A percentile compares a stretch with the other conserved stretches of the same genome.
These are phyloP conservation scores for Prorops nasuta DNA, from an alignment of 1,140 invertebrate species.

Conservation along the genomic window DNA sequence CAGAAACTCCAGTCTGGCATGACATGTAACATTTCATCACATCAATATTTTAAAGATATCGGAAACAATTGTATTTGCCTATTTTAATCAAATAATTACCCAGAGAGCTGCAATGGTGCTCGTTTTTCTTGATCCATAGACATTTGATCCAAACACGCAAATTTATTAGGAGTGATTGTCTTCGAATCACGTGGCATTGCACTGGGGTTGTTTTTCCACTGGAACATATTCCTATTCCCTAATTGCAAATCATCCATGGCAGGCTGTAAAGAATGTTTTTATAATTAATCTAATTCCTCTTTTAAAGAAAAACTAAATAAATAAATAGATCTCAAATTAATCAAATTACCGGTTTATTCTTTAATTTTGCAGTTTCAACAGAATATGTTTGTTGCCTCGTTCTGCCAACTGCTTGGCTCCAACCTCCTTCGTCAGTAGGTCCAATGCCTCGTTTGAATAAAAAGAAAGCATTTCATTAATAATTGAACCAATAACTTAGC, in stretches of 20 bases:
- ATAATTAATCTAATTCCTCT: not conserved
- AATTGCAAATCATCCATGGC: slow-evolving; percentile 51
- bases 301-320: too few relatives aligned
- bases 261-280: slow-evolving; percentile 31
- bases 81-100: slow-evolving; percentile 32
- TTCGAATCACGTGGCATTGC: slow-evolving; percentile 28
- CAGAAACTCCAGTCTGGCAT: slow-evolving; percentile 49
- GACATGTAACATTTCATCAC: slow-evolving; percentile 34
- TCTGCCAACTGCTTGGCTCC: slow-evolving; percentile 39
- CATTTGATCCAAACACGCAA: slow-evolving; percentile 50
- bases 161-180: slow-evolving; percentile 50
- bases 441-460: slow-evolving; percentile 32
- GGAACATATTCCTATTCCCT: slow-evolving; percentile 46
- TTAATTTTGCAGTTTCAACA: slow-evolving; percentile 58
- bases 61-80: not conserved
- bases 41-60: not conserved
- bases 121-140: slow-evolving; percentile 49
- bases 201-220: slow-evolving; percentile 40
- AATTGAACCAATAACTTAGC: not conserved
- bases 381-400: slow-evolving; percentile 42
- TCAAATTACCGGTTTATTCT: slow-evolving; percentile 53
- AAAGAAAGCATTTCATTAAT: not conserved
- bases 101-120: slow-evolving; percentile 37
- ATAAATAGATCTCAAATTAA: not conserved
- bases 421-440: slow-evolving; percentile 41